Evolutionary conservation across 2,888 invertebrate species (phyloP).

Genomic region (Drosophila paucipuncta): DNA sequence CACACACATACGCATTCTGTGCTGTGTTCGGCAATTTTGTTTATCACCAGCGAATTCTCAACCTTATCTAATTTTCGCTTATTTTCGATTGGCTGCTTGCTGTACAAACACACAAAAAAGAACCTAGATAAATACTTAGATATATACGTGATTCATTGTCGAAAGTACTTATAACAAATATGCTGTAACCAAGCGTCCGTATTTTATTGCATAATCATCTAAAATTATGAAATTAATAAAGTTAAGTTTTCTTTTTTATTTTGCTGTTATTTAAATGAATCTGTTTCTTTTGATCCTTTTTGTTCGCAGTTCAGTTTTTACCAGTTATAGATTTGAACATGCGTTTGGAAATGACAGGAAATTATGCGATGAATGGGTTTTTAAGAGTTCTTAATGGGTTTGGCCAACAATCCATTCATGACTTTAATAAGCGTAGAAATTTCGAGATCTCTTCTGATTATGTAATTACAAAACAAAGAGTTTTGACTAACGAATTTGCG

Average conservation of each 20-base stretch:
- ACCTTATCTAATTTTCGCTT: slow-evolving; percentile 6
- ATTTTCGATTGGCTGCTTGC: neutral
- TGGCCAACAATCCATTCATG: neutral
- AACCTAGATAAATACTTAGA: slow-evolving; percentile 2
- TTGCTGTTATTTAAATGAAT: neutral
- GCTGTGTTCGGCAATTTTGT: slow-evolving; percentile 5
- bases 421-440: neutral
- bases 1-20: slow-evolving; percentile 51
- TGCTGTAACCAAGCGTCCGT: neutral
- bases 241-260: neutral
- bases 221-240: neutral
- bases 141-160: neutral
- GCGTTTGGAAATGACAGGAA: neutral
- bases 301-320: neutral
- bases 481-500: neutral
- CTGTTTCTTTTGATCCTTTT: neutral
- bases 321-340: too few species aligned
- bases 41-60: slow-evolving; percentile 23
- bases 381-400: neutral
- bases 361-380: neutral
- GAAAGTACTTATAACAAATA: neutral
- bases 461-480: neutral
- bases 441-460: neutral
- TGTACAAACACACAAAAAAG: neutral
- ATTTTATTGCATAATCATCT: neutral